phyloP scores from a whole-genome alignment of 2,888 invertebrate species.

The Blastobasis adustella region DNA sequence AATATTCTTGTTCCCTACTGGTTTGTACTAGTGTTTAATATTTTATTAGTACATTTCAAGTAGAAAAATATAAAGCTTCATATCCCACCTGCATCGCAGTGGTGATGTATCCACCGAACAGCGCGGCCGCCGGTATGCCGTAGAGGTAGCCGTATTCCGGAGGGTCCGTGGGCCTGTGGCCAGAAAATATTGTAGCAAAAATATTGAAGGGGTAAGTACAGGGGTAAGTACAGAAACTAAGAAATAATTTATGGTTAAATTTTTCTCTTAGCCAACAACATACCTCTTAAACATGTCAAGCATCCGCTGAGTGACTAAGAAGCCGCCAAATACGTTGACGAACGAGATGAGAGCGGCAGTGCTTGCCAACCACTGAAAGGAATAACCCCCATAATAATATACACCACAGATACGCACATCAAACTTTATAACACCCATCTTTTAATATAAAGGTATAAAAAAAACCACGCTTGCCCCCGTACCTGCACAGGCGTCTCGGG shows the following conservation, averaged over 20 bases:
- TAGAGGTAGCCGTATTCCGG: slow-evolving; percentile 90
- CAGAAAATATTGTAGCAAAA: not conserved
- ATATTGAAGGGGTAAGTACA: not conserved
- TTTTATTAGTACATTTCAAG: no score
- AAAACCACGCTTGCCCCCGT: slow-evolving; percentile 6
- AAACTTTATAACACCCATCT: no score
- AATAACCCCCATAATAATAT: not conserved
- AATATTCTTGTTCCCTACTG: no score
- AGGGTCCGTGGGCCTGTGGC: slow-evolving; percentile 81
- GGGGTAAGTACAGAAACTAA: no score
- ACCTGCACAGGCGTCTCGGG: slow-evolving; percentile 85
- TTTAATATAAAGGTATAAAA: no score
- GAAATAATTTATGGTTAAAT: no score
- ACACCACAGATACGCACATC: no score
- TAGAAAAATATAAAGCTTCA: no score
- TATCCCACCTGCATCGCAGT: slow-evolving; percentile 71
- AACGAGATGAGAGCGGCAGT: slow-evolving; percentile 90
- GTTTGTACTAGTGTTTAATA: no score
- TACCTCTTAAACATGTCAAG: slow-evolving; percentile 92
- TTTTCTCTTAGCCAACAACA: not conserved
- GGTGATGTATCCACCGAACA: slow-evolving; percentile 79
- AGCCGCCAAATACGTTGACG: slow-evolving; percentile 93
- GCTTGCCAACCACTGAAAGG: slow-evolving; percentile 81
- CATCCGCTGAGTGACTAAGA: slow-evolving; percentile 92
- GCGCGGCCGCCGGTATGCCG: slow-evolving; percentile 83